Conservation (phyloP, 2,113 vertebrate genomes). For the Semnornis frantzii region DNA sequence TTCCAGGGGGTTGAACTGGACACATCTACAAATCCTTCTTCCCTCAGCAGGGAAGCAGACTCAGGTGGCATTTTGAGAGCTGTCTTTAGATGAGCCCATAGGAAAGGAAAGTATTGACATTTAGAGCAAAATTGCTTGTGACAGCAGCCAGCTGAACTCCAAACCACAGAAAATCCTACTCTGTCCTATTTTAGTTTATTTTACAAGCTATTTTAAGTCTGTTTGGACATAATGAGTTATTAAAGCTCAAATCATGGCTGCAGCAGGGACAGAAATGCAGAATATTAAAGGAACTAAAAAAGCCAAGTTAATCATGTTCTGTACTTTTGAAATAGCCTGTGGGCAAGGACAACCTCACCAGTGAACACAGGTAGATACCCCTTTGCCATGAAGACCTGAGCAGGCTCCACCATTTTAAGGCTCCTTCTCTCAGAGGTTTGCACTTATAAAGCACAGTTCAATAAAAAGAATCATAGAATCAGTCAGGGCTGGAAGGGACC, state of each 20-base stretch:
- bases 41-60: not conserved
- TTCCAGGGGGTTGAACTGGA: not conserved
- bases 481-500: too few relatives aligned
- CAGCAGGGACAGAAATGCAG: not conserved
- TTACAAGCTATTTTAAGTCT: slow-evolving; percentile 9
- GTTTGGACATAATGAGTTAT: not conserved
- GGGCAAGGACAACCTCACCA: not conserved
- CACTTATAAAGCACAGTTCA: not conserved
- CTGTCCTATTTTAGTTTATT: not conserved
- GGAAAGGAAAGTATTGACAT: not conserved
- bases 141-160: slow-evolving; percentile 1
- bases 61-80: not conserved
- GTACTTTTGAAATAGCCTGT: not conserved
- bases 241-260: not conserved
- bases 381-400: not conserved
- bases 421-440: not conserved
- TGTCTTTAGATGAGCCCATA: not conserved
- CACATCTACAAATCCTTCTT: not conserved
- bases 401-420: not conserved
- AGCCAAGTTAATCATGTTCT: not conserved
- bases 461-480: not conserved
- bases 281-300: not conserved
- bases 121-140: not conserved
- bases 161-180: not conserved
- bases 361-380: not conserved